Base-by-base conservation (phyloP, 1,140 invertebrate genomes). In the Euborellia annulipes region DNA sequence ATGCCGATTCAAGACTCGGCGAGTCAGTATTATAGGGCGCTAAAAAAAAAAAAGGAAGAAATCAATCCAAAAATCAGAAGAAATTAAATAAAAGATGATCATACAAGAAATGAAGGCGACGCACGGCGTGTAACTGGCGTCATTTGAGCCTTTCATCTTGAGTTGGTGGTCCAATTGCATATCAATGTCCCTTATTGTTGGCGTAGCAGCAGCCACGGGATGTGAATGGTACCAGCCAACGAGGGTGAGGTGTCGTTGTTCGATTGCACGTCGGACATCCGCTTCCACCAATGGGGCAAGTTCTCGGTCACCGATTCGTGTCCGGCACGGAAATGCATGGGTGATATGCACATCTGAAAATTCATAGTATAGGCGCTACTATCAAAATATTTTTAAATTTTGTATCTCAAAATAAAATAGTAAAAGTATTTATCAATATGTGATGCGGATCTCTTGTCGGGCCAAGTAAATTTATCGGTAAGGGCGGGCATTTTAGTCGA, bases 221-320 rank as follows among this genome's bases (percentile, higher is more conserved):
- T 95, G 91, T n/a, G 87, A 92, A 60, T 96, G 91, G 69, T 96
- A 96, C 90, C 91, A 94, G 3, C 90, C 91, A 23, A 95, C 80
- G 8, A 94, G 65, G 20, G 76, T 78, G 20, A 93, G 68, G 44
- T 83, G 78, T 49, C 82, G 71, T 55, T 76, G 77, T 57, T 89
- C 78, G 66, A 95, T 86, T 38, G 75, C 71, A 57, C 79, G 75
- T 40, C 79, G 77, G 56, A 94, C 89, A 67, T 92, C 79, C 13
- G 73, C 63, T 59, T 88, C 84, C 14, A 85, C 77, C 50, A 81
- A 65, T 20, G 74, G 72, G 40, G 77, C 73, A 34, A 76, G 72
- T 50, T 81, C 75, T 50, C 73, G 72, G 57, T 91, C 85, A 49
- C 74, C 78, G 38, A 89, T 78, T 46, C 79, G 78, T 58, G 81